Evolutionary conservation across 2,888 invertebrate species (phyloP), one percentile per base, ranked within the genome.

Genomic region (Mylabris sibirica): DNA sequence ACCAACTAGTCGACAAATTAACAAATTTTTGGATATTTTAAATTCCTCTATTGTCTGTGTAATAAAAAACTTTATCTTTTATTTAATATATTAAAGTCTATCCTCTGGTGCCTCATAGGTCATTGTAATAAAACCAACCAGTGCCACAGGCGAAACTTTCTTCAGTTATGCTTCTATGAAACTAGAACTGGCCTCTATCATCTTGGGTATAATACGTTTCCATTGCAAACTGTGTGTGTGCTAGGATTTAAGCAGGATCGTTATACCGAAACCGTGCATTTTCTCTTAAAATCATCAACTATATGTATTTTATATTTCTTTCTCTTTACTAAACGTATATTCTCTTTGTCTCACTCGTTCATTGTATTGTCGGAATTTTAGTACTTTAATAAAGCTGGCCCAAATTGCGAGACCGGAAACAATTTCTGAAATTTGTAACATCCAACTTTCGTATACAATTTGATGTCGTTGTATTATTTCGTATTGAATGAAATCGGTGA

Each of bases 71-170:
- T 12, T 22, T 12, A 12, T 20, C 24, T 12, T 20, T 57, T 24
- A 20, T 57, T 57, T 57, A 24, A 14, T 24, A 57, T n/a, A 12
- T 53, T 22, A 49, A 17, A 2, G 14, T 57, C 57, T 57, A 49
- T 49, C 49, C 49, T 22, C 2, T 20, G 20, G 49, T 49, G 26
- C 26, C 14, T 6, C 57, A 57, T 12, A 57, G 57, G 57, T 57
- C 57, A 57, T 57, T 57, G 57, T 57, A 57, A 57, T 57, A 57
- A 57, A 57, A 26, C 57, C 22, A 57, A 26, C 57, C 4, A 57
- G 12, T 30, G 26, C 6, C 14, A 1, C 24, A 22, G 12, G 22
- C 53, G 49, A 49, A 22, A 53, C 22, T 53, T 53, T 11, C 22
- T 22, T 22, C 57, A 57, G 57, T 3, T 57, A 57, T n/a, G 20